phyloP scores from a whole-genome alignment of 2,113 vertebrate genomes.

The Theristicus caerulescens region DNA sequence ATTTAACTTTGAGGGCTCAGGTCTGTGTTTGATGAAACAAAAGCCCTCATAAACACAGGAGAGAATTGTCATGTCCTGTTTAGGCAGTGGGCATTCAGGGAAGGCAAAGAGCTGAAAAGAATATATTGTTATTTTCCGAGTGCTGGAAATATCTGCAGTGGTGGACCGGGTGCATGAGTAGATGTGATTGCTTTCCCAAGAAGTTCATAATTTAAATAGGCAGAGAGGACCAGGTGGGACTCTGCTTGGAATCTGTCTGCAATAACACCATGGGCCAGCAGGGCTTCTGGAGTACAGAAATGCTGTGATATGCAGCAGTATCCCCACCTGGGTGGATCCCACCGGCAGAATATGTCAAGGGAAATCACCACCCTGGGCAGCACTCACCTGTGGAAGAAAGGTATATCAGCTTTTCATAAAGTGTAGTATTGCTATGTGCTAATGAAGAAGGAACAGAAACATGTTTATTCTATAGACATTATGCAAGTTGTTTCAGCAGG shows the following conservation, averaged over 20 bases:
- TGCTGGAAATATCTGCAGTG: background rate
- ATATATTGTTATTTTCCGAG: fast-evolving
- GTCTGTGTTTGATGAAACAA: background rate
- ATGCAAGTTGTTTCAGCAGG: background rate
- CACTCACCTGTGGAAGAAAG: background rate
- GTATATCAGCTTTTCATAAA: background rate
- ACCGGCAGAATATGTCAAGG: background rate
- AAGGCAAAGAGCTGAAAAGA: background rate
- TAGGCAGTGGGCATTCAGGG: background rate
- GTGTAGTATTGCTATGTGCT: fast-evolving
- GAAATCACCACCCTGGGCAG: background rate
- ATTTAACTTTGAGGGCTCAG: background rate
- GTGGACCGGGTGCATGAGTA: fast-evolving
- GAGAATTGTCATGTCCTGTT: background rate
- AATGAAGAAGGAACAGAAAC: background rate
- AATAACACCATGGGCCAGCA: background rate
- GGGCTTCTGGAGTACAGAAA: background rate
- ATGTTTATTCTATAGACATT: fast-evolving
- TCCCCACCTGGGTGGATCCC: no score
- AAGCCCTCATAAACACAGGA: background rate
- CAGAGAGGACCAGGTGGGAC: background rate
- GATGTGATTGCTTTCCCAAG: background rate
- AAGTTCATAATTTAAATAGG: background rate
- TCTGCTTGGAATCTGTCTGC: background rate
- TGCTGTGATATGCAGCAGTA: fast-evolving